These are phyloP conservation scores for Zosterops pallidus DNA, from an alignment of 2,113 vertebrate species.

Conservation along the genomic window DNA sequence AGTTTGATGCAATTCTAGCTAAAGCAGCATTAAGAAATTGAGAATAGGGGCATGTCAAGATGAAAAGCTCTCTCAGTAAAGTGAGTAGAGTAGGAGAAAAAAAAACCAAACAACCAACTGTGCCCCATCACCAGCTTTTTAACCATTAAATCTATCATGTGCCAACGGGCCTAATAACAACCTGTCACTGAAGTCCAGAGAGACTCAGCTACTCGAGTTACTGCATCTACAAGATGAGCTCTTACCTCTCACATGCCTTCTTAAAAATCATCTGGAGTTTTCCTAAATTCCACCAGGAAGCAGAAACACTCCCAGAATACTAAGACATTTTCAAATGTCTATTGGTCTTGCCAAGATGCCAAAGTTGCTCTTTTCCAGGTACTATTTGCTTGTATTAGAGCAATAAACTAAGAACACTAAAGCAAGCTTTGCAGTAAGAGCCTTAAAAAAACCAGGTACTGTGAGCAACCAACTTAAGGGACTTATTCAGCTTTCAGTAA, in stretches of 20 bases:
- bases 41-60: neutral
- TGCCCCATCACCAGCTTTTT: neutral
- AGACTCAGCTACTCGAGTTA: neutral
- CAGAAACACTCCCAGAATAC: neutral
- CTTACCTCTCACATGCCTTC: neutral
- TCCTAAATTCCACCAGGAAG: neutral
- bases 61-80: neutral
- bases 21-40: neutral
- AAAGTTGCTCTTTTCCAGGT: neutral
- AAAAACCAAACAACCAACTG: neutral
- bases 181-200: constrained; percentile 11
- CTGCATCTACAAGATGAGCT: neutral
- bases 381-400: neutral
- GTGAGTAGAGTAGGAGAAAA: neutral
- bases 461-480: neutral
- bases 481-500: neutral
- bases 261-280: neutral
- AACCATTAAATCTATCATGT: constrained; percentile 5
- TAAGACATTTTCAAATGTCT: neutral
- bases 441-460: neutral
- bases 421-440: constrained; percentile 26
- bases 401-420: constrained; percentile 6
- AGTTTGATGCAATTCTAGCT: neutral
- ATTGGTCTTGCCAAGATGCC: neutral
- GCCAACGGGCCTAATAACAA: neutral